Evolutionary conservation across 2,888 invertebrate genomes (phyloP).

Genomic region (Liodrosophila aerea): DNA sequence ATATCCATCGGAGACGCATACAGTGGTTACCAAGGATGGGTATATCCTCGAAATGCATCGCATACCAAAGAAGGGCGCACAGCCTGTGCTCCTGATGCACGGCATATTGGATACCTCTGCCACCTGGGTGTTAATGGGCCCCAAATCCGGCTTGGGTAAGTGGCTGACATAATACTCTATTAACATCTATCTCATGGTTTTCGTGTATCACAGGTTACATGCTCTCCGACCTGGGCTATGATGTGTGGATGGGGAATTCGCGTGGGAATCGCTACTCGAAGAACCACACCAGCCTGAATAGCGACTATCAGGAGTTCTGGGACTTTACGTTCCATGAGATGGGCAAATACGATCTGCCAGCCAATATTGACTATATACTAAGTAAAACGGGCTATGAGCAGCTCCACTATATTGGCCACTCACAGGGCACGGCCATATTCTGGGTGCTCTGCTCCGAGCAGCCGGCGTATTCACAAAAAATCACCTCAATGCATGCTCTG

Average conservation of each 20-base stretch:
- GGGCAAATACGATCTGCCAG: constrained; percentile 89
- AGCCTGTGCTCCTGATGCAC: constrained; percentile 86
- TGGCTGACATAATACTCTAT: background rate
- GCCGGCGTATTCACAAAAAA: constrained; percentile 84
- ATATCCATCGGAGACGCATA: constrained; percentile 87
- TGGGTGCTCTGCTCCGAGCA: constrained; percentile 84
- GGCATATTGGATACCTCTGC: constrained; percentile 89
- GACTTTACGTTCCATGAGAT: constrained; percentile 89
- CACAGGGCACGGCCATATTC: constrained; percentile 85
- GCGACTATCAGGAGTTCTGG: constrained; percentile 84
- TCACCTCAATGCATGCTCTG: constrained; percentile 84
- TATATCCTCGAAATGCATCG: constrained; percentile 90
- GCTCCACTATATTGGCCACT: constrained; percentile 91
- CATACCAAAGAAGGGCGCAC: constrained; percentile 85
- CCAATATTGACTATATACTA: constrained; percentile 90
- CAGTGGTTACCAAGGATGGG: constrained; percentile 89
- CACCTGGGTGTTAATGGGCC: constrained; percentile 89
- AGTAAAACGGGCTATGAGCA: constrained; percentile 84
- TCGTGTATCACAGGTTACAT: constrained; percentile 79
- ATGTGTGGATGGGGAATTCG: constrained; percentile 83
- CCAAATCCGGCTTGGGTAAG: constrained; percentile 86
- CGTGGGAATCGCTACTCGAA: constrained; percentile 82
- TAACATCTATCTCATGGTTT: background rate
- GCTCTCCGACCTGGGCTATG: constrained; percentile 81
- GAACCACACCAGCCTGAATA: constrained; percentile 80